Evolutionary conservation across 1,140 invertebrate species (phyloP).

Genomic region (Paralvinella palmiformis): DNA sequence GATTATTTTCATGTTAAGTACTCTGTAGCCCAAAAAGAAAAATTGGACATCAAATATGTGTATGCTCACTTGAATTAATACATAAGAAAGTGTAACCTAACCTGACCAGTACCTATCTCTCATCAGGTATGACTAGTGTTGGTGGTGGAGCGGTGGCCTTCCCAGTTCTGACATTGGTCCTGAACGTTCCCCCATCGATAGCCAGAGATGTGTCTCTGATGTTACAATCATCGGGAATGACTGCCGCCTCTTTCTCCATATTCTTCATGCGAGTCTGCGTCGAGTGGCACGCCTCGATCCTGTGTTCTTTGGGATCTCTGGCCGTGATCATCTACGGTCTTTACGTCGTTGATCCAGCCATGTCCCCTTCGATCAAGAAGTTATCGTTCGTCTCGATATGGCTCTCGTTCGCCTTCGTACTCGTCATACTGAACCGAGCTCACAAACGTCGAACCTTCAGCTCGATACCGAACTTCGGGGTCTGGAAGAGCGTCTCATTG

Average conservation of each 20-base stretch:
- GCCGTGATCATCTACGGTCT: constrained; percentile 30
- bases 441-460: background rate
- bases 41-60: background rate
- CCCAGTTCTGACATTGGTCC: constrained; percentile 36
- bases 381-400: constrained; percentile 38
- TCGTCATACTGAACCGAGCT: constrained; percentile 29
- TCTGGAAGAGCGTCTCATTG: constrained; percentile 17
- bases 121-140: constrained; percentile 31
- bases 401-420: constrained; percentile 33
- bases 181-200: constrained; percentile 27
- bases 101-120: background rate
- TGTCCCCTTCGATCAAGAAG: constrained; percentile 29
- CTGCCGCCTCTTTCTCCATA: constrained; percentile 27
- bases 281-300: constrained; percentile 29
- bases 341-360: constrained; percentile 24
- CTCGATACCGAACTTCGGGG: background rate
- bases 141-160: constrained; percentile 37
- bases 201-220: constrained; percentile 36
- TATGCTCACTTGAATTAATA: no score
- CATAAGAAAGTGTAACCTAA: background rate
- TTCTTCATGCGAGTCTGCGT: constrained; percentile 32
- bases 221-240: constrained; percentile 35
- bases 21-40: background rate
- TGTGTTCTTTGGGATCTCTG: constrained; percentile 29
- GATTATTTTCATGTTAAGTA: background rate